Conservation (phyloP, 2,113 vertebrate genomes). For the Silurus meridionalis region DNA sequence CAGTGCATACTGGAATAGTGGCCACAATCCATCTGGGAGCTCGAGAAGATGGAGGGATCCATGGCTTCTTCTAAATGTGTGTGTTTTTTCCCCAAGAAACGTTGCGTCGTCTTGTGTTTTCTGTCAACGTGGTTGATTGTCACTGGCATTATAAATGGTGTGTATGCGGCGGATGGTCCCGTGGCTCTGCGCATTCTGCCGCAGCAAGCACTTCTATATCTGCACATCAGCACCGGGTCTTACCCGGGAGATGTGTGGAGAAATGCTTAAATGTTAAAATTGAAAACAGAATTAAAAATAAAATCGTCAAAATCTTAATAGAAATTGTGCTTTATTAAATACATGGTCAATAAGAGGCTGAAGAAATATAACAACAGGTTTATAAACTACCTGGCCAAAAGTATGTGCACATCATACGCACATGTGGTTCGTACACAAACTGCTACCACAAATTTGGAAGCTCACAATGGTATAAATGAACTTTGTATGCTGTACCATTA, state of each 20-base stretch:
- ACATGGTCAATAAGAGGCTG: background rate
- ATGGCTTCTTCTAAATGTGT: background rate
- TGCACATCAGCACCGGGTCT: conserved; percentile 23
- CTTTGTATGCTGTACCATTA: too few relatives aligned
- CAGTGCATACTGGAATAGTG: conserved; percentile 13
- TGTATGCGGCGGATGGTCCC: conserved; percentile 25
- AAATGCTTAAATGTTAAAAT: background rate
- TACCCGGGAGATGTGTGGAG: background rate
- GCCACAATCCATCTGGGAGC: background rate
- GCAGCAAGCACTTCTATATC: conserved; percentile 47
- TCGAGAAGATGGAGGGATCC: background rate
- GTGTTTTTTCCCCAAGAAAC: background rate
- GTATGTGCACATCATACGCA: background rate
- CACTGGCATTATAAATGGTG: conserved; percentile 48
- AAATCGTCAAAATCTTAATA: background rate
- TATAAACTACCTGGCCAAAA: background rate
- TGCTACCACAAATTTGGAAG: background rate
- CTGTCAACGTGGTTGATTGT: conserved; percentile 47
- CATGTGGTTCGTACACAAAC: background rate
- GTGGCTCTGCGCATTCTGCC: conserved; percentile 36
- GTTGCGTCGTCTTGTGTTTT: conserved; percentile 13
- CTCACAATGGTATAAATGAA: background rate
- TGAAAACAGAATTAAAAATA: background rate
- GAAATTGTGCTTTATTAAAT: background rate
- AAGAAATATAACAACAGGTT: background rate